These are phyloP conservation scores for Mesoligia furuncula DNA, from an alignment of 2,888 invertebrate species.

Conservation along the genomic window DNA sequence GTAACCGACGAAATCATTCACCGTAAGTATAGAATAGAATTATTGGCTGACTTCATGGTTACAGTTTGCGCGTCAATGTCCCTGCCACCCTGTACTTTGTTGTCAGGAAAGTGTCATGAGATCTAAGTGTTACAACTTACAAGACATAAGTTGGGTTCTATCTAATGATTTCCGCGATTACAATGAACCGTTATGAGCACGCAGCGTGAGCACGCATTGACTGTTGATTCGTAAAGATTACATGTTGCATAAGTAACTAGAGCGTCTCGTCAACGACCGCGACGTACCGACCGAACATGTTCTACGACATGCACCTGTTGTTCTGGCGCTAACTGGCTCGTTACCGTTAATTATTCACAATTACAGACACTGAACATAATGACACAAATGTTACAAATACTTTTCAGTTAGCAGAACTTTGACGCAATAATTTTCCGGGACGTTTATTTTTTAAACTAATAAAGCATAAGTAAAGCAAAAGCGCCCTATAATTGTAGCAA, in stretches of 20 bases:
- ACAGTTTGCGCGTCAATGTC: neutral
- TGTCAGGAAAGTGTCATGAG: constrained; percentile 56
- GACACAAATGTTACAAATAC: constrained; percentile 36
- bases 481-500: constrained; percentile 11
- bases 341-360: constrained; percentile 73
- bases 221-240: constrained; percentile 84
- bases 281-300: constrained; percentile 78
- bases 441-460: constrained; percentile 31
- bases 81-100: constrained; percentile 18
- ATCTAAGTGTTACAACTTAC: constrained; percentile 49
- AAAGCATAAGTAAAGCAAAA: constrained; percentile 4
- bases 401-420: constrained; percentile 30
- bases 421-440: constrained; percentile 26
- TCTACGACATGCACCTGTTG: constrained; percentile 84
- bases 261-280: constrained; percentile 71
- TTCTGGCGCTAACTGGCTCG: constrained; percentile 79
- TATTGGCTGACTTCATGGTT: neutral
- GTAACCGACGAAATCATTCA: no score
- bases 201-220: constrained; percentile 78
- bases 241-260: constrained; percentile 85
- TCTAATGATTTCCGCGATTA: constrained; percentile 83
- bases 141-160: constrained; percentile 47
- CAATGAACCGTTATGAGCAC: constrained; percentile 85
- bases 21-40: no score
- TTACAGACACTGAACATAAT: constrained; percentile 43